These are phyloP conservation scores for Pycnomerus fuliginosus DNA, from an alignment of 2,888 invertebrate species.

Conservation along the genomic window DNA sequence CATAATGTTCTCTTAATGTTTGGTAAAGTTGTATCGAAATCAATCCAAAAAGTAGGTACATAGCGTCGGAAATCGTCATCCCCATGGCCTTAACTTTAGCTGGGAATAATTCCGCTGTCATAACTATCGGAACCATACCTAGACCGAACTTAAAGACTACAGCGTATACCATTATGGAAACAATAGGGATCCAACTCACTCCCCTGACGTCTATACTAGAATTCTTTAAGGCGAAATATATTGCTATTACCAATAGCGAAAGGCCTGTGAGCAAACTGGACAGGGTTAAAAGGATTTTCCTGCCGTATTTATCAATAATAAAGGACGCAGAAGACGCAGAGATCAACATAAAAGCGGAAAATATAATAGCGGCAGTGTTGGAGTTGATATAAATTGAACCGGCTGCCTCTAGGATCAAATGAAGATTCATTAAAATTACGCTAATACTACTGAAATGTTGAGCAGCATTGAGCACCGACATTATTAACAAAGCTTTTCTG, in stretches of 20 bases:
- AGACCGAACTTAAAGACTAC: slow-evolving; percentile 45
- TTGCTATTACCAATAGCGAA: slow-evolving; percentile 41
- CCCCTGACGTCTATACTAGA: slow-evolving; percentile 33
- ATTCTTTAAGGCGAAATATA: slow-evolving; percentile 45
- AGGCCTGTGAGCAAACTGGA: slow-evolving; percentile 45
- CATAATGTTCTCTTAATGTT: slow-evolving; percentile 34
- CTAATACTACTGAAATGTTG: slow-evolving; percentile 51
- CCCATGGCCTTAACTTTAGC: slow-evolving; percentile 49
- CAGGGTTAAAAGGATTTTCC: slow-evolving; percentile 42
- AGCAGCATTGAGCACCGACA: slow-evolving; percentile 47
- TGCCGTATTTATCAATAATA: slow-evolving; percentile 46
- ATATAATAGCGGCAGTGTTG: slow-evolving; percentile 45
- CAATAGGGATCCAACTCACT: slow-evolving; percentile 43
- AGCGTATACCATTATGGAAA: slow-evolving; percentile 47
- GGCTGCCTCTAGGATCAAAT: slow-evolving; percentile 46
- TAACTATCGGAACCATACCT: slow-evolving; percentile 49
- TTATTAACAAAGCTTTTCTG: slow-evolving; percentile 48
- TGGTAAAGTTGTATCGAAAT: slow-evolving; percentile 45
- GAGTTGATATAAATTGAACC: slow-evolving; percentile 43
- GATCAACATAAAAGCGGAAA: slow-evolving; percentile 46
- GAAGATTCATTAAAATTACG: slow-evolving; percentile 51
- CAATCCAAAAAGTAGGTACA: slow-evolving; percentile 44
- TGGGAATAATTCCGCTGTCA: slow-evolving; percentile 50
- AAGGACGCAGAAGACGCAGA: slow-evolving; percentile 40
- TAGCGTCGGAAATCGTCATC: slow-evolving; percentile 47